These are phyloP conservation scores for Diachrysia chrysitis DNA, from an alignment of 2,888 invertebrate genomes.

Conservation along the genomic window DNA sequence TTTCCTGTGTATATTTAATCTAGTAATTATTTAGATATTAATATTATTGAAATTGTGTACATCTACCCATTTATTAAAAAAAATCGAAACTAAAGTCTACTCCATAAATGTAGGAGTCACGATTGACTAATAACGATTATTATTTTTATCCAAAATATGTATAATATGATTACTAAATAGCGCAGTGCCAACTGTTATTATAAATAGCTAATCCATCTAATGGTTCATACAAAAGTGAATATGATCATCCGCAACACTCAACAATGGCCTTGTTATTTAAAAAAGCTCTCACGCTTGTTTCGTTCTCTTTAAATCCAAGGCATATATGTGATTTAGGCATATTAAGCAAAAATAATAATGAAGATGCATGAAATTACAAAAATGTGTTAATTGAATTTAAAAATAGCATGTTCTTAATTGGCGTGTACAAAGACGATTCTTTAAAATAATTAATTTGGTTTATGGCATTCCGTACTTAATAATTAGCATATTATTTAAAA, in stretches of 20 bases:
- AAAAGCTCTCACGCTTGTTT: constrained; percentile 34
- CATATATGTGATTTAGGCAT: constrained; percentile 14
- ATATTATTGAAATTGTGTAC: too few species aligned
- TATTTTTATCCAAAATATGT: not conserved
- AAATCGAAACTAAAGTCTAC: too few species aligned
- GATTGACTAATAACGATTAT: not conserved
- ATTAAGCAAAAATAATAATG: constrained; percentile 7
- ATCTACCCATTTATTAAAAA: too few species aligned
- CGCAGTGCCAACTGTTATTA: constrained; percentile 5
- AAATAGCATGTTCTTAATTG: constrained; percentile 5
- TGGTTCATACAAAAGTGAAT: constrained; percentile 24
- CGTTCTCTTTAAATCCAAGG: constrained; percentile 14
- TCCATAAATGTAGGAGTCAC: not conserved
- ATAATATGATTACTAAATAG: not conserved
- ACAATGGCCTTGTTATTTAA: constrained; percentile 50
- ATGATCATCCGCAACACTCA: constrained; percentile 29
- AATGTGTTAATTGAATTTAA: constrained; percentile 12
- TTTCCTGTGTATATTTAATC: too few species aligned
- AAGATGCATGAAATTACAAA: not conserved
- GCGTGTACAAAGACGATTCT: constrained; percentile 1
- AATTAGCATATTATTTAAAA: not conserved
- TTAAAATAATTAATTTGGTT: not conserved
- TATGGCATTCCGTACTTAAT: not conserved
- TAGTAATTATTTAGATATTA: too few species aligned
- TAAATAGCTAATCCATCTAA: constrained; percentile 16